Evolutionary conservation across 2,888 invertebrate species (phyloP), one percentile per base, ranked within the genome.

Genomic region (Dryomyza anilis): DNA sequence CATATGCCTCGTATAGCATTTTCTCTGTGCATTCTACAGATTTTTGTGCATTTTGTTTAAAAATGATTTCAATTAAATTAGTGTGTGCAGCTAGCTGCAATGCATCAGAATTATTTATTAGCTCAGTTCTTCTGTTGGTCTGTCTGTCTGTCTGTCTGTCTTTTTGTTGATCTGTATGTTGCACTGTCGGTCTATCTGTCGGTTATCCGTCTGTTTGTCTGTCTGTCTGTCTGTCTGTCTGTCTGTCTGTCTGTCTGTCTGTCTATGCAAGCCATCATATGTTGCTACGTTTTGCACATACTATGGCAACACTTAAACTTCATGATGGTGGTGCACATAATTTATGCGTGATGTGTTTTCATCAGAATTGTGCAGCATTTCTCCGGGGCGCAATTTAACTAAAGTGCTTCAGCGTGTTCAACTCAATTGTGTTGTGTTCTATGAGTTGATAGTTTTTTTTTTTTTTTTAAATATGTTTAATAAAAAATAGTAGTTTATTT

Each of bases 61-160:
- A 23, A 60, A 50, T 52, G 39, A 21, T 60, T 60, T 60, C 52
- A 52, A 50, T 60, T 60, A 60, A 50, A 60, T 60, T 60, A 52
- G 52, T 52, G 50, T n/a, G n/a, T 14, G 39, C n/a, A 36, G 52
- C 33, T 46, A 14, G 16, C 36, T 10, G 52, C 19, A 52, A 45
- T 36, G 33, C 36, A 48, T 50, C 48, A 30, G 52, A 58, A 39
- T 43, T 58, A 58, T 58, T 58, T 46, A 58, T 58, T 45, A 58
- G 23, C 45, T 29, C 45, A 29, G 57, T 25, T 27, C 25, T 30
- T 23, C 27, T n/a, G n/a, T n/a, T n/a, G 12, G n/a, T 39, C 4
- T 39, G 53, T 33, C 53, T 55, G 6, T 55, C 55, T 55, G 27
- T 52, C 27, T 33, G 16, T 19, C 55, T 55, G 55, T 33, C 19